Evolutionary conservation across 2,888 invertebrate genomes (phyloP).

Genomic region (Melangyna quadrimaculata): DNA sequence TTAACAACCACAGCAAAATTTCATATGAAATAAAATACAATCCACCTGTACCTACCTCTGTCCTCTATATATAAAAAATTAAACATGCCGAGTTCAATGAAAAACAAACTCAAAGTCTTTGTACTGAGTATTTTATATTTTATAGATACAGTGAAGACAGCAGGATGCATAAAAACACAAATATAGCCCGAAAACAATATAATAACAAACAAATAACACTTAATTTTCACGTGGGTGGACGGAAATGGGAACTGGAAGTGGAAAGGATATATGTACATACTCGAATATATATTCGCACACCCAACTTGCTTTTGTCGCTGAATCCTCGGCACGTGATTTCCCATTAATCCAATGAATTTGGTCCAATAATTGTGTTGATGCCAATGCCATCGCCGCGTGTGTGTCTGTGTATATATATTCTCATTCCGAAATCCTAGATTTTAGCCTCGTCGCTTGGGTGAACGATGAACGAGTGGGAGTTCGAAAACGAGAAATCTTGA

Average conservation of each 20-base stretch:
- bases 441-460: neutral
- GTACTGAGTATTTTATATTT: neutral
- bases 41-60: neutral
- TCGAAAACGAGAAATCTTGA: conserved; percentile 12
- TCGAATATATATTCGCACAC: no score
- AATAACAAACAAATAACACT: conserved; percentile 64
- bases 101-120: neutral
- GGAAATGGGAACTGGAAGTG: neutral
- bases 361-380: conserved; percentile 74
- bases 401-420: conserved; percentile 3
- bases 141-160: neutral
- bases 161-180: conserved; percentile 37
- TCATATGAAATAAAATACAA: neutral
- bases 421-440: conserved; percentile 24
- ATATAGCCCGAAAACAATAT: conserved; percentile 58
- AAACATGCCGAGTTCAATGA: conserved; percentile 1
- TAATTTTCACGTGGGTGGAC: conserved; percentile 44
- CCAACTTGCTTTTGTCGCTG: conserved; percentile 15
- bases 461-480: conserved; percentile 4
- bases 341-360: conserved; percentile 75
- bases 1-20: neutral
- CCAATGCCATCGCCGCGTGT: conserved; percentile 47
- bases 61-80: neutral
- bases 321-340: conserved; percentile 74
- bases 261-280: no score